Base-by-base conservation (phyloP, 2,113 vertebrate genomes). In the Oryzias celebensis region DNA sequence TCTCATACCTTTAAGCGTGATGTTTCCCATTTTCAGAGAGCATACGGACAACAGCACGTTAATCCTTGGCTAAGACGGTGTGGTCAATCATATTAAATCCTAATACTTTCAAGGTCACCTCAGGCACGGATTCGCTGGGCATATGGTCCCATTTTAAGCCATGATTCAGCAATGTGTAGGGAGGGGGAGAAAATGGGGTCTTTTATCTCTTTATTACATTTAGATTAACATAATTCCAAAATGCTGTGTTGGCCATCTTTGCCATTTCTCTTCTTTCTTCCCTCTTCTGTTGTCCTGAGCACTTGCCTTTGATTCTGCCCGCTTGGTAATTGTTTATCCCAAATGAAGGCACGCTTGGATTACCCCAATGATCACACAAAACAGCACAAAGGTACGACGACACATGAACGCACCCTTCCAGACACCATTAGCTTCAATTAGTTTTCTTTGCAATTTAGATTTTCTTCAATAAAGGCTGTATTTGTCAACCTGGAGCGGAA, bases 101-200 rank as follows among this genome's bases (percentile, higher is more conserved):
- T 85, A 80, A 87, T 85, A 64, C 77, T 77, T 79, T 78, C 78
- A 90, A 90, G 88, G 87, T 91, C 81, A 91, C 88, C 79, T 42
- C 5, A 14, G 41, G 51, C 69, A 24, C 26, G 49, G 71, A 84
- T 85, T 77, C 76, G 54, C 59, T 45, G 57, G 62, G 69, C 83
- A 82, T 88, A 73, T 70, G 77, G 80, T 78, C 69, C 42, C 12
- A 13, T 45, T 71, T 76, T 83, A 85, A 88, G 69, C 77, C 62
- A 63, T 60, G 46, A 62, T 61, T 76, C 65, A 48, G 62, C 67
- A 65, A 48, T 0, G 0, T 26, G 65, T 65, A 22, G 66, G 31
- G 52, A 50, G 68, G 16, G 18, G 46, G 26, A 48, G 20, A 45
- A 12, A 12, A 36, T 7, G 10, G 10, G 36, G 36, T 36, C 36